Conservation (phyloP, 2,888 invertebrate genomes). For the Pachliopta kotzebuea region DNA sequence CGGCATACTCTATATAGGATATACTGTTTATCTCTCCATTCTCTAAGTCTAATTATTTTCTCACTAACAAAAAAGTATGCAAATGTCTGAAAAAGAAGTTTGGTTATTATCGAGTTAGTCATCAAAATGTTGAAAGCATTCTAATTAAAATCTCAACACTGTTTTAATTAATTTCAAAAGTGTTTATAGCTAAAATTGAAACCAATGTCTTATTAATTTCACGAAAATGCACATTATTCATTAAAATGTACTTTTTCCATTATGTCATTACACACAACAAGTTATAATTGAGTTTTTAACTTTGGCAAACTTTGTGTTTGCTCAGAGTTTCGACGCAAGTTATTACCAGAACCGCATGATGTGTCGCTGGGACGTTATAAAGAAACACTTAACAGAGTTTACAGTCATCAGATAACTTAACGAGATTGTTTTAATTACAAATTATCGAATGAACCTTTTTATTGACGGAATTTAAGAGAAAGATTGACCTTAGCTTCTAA, state of each 20-base stretch:
- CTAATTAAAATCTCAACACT: background rate
- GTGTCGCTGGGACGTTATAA: background rate
- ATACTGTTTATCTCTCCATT: no score
- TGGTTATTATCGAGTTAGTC: background rate
- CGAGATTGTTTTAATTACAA: background rate
- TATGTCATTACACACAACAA: conserved; percentile 3
- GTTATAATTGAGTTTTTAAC: conserved; percentile 12
- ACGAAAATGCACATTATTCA: background rate
- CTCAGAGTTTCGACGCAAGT: background rate
- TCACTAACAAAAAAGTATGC: background rate
- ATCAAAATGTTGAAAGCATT: background rate
- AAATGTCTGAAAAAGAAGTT: background rate
- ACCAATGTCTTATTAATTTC: background rate
- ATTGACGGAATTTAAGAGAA: no score
- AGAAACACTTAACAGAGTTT: conserved; percentile 2
- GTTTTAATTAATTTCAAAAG: background rate
- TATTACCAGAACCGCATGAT: background rate
- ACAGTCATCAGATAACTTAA: background rate
- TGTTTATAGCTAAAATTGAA: background rate
- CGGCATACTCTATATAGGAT: no score
- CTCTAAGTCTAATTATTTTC: no score
- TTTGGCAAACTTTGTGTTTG: background rate
- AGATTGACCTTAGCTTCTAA: no score
- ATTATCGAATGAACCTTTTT: background rate
- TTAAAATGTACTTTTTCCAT: background rate